Conservation (phyloP, 1,140 invertebrate species). For the Apis mellifera region DNA sequence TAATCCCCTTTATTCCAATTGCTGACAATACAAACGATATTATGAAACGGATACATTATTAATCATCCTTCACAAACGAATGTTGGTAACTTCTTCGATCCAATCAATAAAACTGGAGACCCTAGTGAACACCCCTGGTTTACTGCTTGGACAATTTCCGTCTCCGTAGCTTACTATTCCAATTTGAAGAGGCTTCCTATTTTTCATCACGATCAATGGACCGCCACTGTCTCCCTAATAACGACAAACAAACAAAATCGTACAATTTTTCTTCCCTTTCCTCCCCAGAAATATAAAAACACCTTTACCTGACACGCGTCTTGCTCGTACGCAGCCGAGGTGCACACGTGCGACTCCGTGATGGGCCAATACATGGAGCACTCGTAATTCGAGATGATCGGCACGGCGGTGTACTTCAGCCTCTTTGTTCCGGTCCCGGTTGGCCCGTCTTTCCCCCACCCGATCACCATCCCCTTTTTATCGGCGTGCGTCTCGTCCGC, state of each 20-base stretch:
- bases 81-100: slow-evolving; percentile 26
- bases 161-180: slow-evolving; percentile 69
- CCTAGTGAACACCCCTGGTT: slow-evolving; percentile 62
- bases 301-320: slow-evolving; percentile 69
- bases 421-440: not conserved
- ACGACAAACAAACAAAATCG: no score
- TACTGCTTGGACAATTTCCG: slow-evolving; percentile 57
- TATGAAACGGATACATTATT: no score
- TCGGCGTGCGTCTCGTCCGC: not conserved
- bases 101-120: slow-evolving; percentile 32
- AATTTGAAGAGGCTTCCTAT: slow-evolving; percentile 54
- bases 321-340: not conserved
- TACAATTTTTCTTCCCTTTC: not conserved
- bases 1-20: no score
- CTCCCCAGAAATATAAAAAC: no score
- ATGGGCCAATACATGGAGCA: slow-evolving; percentile 49
- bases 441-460: slow-evolving; percentile 62
- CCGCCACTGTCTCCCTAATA: slow-evolving; percentile 67
- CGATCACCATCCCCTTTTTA: slow-evolving; percentile 40
- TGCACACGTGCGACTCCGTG: slow-evolving; percentile 47
- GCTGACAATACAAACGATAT: no score
- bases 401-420: slow-evolving; percentile 54
- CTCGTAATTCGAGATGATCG: slow-evolving; percentile 56
- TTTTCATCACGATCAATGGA: slow-evolving; percentile 52
- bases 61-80: not conserved